Base-by-base conservation (phyloP, 2,797 vertebrate genomes). In the Menidia menidia region DNA sequence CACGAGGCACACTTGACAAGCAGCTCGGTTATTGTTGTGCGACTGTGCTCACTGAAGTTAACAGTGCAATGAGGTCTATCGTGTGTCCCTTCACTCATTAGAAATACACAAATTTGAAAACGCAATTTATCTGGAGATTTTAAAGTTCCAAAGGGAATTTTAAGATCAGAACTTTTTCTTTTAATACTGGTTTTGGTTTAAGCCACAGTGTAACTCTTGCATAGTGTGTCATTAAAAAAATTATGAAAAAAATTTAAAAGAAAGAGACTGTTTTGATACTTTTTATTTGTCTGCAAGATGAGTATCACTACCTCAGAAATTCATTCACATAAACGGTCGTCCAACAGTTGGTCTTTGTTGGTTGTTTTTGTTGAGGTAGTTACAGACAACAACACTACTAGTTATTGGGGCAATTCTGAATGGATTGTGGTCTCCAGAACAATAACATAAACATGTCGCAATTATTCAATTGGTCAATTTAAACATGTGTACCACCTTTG, bases 91-190 rank as follows among this genome's bases (percentile, higher is more conserved):
- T 12, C 16, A 44, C 55, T 39, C 18, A 1, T 52, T 43, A 9
- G 30, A 50, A 45, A 25, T 64, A 54, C 18, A 68, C 51, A 35
- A 52, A 56, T 71, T 60, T 69, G 1, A 68, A 56, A 60, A 33
- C 25, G 2, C 0, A 12, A n/a, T 39, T 39, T 39, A 39, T 39
- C 35, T 5, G 9, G 9, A 6, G 5, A 6, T 39, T 39, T 39
- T 39, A 6, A 39, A 39, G 9, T 39, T 39, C 4, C 5, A 39
- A 39, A 39, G 9, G 9, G 35, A 25, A 25, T 25, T 25, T 25
- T 25, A 25, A 25, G 25, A 25, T 25, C 25, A 25, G 25, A 25
- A 25, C 25, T 25, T 25, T 25, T 25, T 25, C 1, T 25, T 25
- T 25, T 25, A 25, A 1, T 25, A 25, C 25, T 25, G 25, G 25